These are phyloP conservation scores for Acutogordius australiensis DNA, from an alignment of 2,888 invertebrate species.

Conservation along the genomic window DNA sequence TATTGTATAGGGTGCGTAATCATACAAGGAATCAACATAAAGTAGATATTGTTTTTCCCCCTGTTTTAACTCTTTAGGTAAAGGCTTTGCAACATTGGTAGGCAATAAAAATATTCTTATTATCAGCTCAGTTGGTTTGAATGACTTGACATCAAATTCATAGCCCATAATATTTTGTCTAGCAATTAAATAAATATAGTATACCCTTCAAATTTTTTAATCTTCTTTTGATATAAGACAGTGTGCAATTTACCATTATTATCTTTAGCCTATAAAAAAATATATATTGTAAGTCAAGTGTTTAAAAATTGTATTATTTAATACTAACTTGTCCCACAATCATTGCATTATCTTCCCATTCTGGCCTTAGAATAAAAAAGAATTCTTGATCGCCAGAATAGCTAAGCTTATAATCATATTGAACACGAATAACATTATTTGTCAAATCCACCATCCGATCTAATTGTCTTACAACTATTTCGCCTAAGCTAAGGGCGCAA, in stretches of 20 bases:
- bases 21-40: slow-evolving; percentile 50
- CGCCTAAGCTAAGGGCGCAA: no score
- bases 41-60: slow-evolving; percentile 70
- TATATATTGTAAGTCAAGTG: background rate
- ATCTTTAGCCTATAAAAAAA: background rate
- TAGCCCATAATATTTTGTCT: background rate
- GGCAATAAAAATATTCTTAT: slow-evolving; percentile 18
- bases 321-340: no score
- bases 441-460: background rate
- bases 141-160: background rate
- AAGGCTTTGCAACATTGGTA: slow-evolving; percentile 45
- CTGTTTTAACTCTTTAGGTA: slow-evolving; percentile 60
- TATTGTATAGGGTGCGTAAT: slow-evolving; percentile 51
- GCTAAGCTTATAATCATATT: background rate
- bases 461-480: no score
- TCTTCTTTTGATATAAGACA: background rate
- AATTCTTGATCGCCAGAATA: background rate
- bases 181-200: background rate
- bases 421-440: background rate
- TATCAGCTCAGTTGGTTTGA: background rate
- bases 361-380: background rate
- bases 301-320: no score
- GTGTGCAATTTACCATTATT: background rate
- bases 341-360: background rate
- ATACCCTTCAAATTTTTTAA: background rate